Conservation (phyloP, 2,797 vertebrate species). For the Argentina silus region DNA sequence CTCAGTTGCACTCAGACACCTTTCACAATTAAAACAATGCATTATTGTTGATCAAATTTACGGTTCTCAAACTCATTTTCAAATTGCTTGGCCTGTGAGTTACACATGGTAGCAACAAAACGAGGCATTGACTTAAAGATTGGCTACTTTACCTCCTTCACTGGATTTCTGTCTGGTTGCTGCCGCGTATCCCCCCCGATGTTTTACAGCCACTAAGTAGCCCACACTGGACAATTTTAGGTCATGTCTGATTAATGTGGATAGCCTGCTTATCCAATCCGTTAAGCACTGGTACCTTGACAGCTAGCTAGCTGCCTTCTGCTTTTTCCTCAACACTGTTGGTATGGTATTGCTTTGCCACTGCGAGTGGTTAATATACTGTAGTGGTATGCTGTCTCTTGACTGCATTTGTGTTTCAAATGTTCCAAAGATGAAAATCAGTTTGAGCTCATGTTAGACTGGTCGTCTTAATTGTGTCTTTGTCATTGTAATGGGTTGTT, state of each 20-base stretch:
- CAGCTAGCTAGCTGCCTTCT: slow-evolving; percentile 28
- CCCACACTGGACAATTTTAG: slow-evolving; percentile 65
- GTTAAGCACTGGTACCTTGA: slow-evolving; percentile 58
- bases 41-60: no score
- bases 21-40: no score
- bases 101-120: slow-evolving; percentile 7
- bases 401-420: neutral
- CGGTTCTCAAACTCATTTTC: neutral
- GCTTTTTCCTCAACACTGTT: slow-evolving; percentile 40
- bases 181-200: slow-evolving; percentile 27
- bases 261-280: slow-evolving; percentile 45
- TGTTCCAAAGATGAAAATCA: neutral
- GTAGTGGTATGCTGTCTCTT: neutral
- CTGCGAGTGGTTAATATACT: slow-evolving; percentile 33
- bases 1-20: no score
- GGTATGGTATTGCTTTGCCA: slow-evolving; percentile 26
- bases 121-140: slow-evolving; percentile 8
- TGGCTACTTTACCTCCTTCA: slow-evolving; percentile 7
- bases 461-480: neutral
- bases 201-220: slow-evolving; percentile 47
- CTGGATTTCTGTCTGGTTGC: slow-evolving; percentile 26
- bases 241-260: slow-evolving; percentile 71
- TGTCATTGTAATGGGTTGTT: neutral
- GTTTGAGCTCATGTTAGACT: neutral
- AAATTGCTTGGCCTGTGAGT: slow-evolving; percentile 20